Conservation (phyloP, 2,113 vertebrate species). For the Cyprinodon brontotheroides region DNA sequence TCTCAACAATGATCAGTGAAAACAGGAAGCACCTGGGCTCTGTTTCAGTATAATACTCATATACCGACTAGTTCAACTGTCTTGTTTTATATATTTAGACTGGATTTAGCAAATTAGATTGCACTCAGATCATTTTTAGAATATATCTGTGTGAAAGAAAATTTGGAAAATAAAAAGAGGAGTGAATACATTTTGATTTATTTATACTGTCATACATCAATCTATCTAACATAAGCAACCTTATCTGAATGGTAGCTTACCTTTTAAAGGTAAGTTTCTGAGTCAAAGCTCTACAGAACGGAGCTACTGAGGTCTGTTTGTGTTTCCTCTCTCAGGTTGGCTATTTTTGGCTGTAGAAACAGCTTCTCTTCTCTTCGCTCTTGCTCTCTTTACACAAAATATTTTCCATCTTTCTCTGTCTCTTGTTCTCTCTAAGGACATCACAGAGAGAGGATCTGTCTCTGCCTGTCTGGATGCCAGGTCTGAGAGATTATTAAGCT, state of each 20-base stretch:
- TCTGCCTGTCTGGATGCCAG: neutral
- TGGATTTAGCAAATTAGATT: neutral
- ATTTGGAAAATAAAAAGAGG: too few relatives aligned
- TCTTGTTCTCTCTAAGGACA: constrained; percentile 5
- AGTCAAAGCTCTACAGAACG: constrained; percentile 13
- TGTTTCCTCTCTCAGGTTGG: constrained; percentile 20
- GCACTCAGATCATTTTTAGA: neutral
- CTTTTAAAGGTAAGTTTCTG: constrained; percentile 6
- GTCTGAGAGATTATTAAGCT: constrained; percentile 15
- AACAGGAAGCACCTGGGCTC: neutral
- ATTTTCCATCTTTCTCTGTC: constrained; percentile 21
- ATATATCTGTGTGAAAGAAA: neutral
- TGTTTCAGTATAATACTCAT: neutral
- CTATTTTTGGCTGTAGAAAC: constrained; percentile 44
- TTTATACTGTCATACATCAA: neutral
- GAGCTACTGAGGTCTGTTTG: constrained; percentile 24
- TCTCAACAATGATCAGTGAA: too few relatives aligned
- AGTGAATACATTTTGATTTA: neutral
- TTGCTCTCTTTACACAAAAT: constrained; percentile 11
- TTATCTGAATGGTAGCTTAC: neutral
- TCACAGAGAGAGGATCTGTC: neutral
- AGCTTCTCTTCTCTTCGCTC: constrained; percentile 22
- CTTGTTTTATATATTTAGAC: neutral
- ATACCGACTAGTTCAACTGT: neutral
- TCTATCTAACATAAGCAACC: neutral